Percentiles rank a stretch among this genome's conserved stretches.
Conservation (phyloP, 2,113 vertebrate genomes). For the Eleginops maclovinus region DNA sequence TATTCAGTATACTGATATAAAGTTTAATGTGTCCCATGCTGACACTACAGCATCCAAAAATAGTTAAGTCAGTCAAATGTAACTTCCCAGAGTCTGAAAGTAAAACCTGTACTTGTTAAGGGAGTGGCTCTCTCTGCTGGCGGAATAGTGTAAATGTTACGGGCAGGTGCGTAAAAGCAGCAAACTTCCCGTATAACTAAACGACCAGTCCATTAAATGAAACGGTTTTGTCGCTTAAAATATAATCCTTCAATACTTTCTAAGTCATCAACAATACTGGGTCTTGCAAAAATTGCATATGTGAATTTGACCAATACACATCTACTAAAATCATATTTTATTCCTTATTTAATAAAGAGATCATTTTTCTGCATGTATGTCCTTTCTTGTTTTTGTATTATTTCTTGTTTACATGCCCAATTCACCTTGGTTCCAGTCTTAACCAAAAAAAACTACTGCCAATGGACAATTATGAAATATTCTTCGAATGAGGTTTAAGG, state of each 20-base stretch:
- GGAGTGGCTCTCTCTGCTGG: conserved; percentile 68
- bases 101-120: not conserved
- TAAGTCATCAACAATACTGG: not conserved
- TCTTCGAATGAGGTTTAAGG: conserved; percentile 34
- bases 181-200: not conserved
- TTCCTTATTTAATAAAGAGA: not conserved
- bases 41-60: conserved; percentile 9
- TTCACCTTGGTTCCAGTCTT: not conserved
- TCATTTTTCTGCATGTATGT: not conserved
- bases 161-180: conserved; percentile 58
- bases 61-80: not conserved
- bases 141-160: conserved; percentile 5
- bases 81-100: not conserved
- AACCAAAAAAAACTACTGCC: not conserved
- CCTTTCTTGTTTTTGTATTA: not conserved
- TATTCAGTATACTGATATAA: not conserved
- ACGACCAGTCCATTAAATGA: not conserved
- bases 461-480: conserved; percentile 23
- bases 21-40: not conserved
- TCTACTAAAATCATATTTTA: not conserved
- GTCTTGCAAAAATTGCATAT: not conserved
- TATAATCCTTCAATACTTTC: too few relatives aligned
- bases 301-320: not conserved
- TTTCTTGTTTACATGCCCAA: not conserved
- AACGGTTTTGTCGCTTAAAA: not conserved